Conservation (phyloP, 2,797 vertebrate genomes). For the Chelonia mydas region DNA sequence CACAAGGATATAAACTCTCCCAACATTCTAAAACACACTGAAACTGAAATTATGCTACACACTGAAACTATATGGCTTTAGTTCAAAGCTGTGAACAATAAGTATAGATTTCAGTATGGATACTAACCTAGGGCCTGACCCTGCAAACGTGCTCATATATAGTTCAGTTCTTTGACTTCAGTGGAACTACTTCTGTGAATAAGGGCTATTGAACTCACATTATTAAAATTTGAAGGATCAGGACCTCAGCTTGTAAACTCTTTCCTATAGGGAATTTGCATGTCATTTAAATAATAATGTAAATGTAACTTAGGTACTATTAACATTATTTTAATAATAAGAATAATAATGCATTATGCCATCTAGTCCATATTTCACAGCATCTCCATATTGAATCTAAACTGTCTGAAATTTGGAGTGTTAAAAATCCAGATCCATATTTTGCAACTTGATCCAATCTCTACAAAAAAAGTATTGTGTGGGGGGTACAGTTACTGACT, state of each 20-base stretch:
- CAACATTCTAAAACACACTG: background rate
- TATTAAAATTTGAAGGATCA: background rate
- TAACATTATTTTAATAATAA: background rate
- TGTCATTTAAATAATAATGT: background rate
- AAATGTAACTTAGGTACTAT: background rate
- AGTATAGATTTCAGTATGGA: background rate
- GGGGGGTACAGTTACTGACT: background rate
- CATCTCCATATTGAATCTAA: background rate
- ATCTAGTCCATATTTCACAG: no score
- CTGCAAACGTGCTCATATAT: background rate
- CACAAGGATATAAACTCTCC: background rate
- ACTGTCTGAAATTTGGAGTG: background rate
- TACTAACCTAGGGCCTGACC: background rate
- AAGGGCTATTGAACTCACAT: background rate
- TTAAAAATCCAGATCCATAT: background rate
- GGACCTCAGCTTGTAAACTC: background rate
- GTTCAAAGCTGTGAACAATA: background rate
- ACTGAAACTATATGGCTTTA: background rate
- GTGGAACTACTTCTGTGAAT: background rate
- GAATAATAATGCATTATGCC: background rate
- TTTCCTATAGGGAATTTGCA: background rate
- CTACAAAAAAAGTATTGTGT: background rate
- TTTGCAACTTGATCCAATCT: background rate
- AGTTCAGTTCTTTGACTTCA: background rate
- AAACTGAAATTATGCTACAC: background rate